Percentiles rank a stretch among this genome's conserved stretches.
These are phyloP conservation scores for Ciona savignyi DNA, from an alignment of 23 tunicate species.

Conservation along the genomic window DNA sequence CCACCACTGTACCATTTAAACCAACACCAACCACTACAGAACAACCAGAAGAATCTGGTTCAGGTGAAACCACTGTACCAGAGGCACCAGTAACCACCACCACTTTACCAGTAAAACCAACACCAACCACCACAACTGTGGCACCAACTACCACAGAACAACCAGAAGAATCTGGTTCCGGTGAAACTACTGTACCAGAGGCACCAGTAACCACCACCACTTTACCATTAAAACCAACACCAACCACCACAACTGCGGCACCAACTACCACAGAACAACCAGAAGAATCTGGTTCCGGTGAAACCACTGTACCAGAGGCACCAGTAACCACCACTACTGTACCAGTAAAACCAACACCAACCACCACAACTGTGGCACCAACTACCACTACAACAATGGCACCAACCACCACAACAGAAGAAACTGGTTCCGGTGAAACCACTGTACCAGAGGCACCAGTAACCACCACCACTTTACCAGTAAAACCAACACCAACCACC, in stretches of 20 bases:
- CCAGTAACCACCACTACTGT: conserved; percentile 46
- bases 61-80: conserved; percentile 34
- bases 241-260: too few relatives aligned
- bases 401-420: conserved; percentile 36
- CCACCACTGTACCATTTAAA: conserved; percentile 7
- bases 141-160: conserved; percentile 24
- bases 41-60: conserved; percentile 15
- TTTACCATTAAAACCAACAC: conserved; percentile 14
- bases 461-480: conserved; percentile 18
- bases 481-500: conserved; percentile 21
- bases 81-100: conserved; percentile 40
- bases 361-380: conserved; percentile 29
- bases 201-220: conserved; percentile 26
- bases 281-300: conserved; percentile 51
- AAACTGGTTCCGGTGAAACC: conserved; percentile 4
- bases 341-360: conserved; percentile 27
- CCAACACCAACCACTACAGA: conserved; percentile 20
- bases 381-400: conserved; percentile 9
- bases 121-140: conserved; percentile 6
- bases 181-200: conserved; percentile 7
- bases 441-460: conserved; percentile 21
- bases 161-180: conserved; percentile 17
- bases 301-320: conserved; percentile 39
- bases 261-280: too few relatives aligned
- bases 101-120: conserved; percentile 21